Base-by-base conservation (phyloP, 2,113 vertebrate genomes). In the Varanus komodoensis region DNA sequence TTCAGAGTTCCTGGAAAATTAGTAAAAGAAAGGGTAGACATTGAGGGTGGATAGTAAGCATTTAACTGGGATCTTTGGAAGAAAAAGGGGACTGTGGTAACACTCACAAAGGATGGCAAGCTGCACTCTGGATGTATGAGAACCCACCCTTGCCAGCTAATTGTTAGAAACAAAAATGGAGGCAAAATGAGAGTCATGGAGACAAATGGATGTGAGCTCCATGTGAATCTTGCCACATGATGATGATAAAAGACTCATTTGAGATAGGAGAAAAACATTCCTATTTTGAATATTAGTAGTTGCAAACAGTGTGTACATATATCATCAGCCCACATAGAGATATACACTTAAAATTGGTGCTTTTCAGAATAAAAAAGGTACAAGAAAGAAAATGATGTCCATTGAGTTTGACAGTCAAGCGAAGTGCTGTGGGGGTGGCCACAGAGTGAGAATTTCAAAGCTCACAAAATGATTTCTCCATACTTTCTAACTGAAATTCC, bases 291-390 rank as follows among this genome's bases (percentile, higher is more conserved):
- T 71, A 57, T 75, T 75, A 52, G 19, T 23, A 73, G 32, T 27
- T 34, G 21, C 32, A 54, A 54, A 73, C 50, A 73, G 52, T 69
- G 17, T 32, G 32, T 85, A 32, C 68, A 71, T 71, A 52, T 71
- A 69, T 73, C 52, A 54, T 12, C 2, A 54, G 54, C 5, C 44
- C 25, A 44, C 12, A 48, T 9, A 3, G 6, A 48, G 1, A 75
- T 34, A 38, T 12, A 19, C 2, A 52, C n/a, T 34, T 80, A n/a
- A 50, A 80, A 52, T n/a, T 11, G 78, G 32, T 38, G 19, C 50
- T 87, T 90, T 81, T 69, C 61, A 92, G 71, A 87, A 15, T 3
- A 87, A 6, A 87, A 88, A 48, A 23, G 57, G 1, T 44, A 34
- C 6, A 78, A 68, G 32, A 69, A 88, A 87, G 12, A 64, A 86